Conservation (phyloP, 2,888 invertebrate species). For the Latrodectus hesperus region DNA sequence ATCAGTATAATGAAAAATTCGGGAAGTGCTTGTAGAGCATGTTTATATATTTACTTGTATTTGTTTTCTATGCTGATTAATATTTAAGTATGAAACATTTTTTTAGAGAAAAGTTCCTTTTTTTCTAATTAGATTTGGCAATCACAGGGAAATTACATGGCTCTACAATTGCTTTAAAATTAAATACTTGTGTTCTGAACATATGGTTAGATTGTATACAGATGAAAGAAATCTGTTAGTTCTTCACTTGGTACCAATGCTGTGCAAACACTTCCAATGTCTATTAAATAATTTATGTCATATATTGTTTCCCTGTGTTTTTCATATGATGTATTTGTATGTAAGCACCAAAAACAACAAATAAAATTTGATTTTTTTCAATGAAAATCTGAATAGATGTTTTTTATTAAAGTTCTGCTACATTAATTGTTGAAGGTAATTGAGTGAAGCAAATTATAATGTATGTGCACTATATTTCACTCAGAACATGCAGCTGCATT, state of each 20-base stretch:
- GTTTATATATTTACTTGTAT: slow-evolving; percentile 66
- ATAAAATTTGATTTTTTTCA: slow-evolving; percentile 60
- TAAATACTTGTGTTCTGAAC: slow-evolving; percentile 9
- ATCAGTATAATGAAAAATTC: slow-evolving; percentile 50
- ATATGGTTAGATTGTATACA: neutral
- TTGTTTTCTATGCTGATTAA: slow-evolving; percentile 68
- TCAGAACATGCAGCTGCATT: no score
- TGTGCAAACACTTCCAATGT: slow-evolving; percentile 69
- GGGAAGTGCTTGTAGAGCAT: slow-evolving; percentile 70
- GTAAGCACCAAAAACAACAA: slow-evolving; percentile 67
- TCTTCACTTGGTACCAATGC: slow-evolving; percentile 61
- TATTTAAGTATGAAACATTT: slow-evolving; percentile 66
- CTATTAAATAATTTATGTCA: slow-evolving; percentile 67
- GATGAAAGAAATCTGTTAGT: slow-evolving; percentile 23
- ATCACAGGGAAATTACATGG: slow-evolving; percentile 68
- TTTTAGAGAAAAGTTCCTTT: slow-evolving; percentile 68
- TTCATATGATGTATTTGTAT: slow-evolving; percentile 69
- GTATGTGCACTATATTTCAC: no score
- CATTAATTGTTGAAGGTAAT: no score
- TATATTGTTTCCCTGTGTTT: slow-evolving; percentile 66
- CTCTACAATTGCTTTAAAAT: slow-evolving; percentile 28
- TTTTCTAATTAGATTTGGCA: slow-evolving; percentile 60
- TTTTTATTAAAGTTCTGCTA: neutral
- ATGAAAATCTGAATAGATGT: slow-evolving; percentile 30
- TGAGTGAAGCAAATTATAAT: no score